These are phyloP conservation scores for Candoia aspera DNA, from an alignment of 2,113 vertebrate genomes.

Conservation along the genomic window DNA sequence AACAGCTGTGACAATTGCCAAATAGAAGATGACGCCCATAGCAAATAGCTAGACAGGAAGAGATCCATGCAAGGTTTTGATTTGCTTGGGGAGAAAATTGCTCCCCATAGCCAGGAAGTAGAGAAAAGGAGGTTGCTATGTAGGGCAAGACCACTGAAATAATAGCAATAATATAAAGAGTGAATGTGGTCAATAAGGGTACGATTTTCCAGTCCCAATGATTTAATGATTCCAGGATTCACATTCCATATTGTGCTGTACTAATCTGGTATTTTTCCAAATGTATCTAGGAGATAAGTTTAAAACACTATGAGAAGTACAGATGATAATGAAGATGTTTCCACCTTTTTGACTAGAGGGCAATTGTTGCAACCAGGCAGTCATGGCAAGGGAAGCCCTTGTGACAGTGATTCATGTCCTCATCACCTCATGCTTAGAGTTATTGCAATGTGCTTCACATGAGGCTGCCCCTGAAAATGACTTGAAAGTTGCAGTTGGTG, in stretches of 20 bases:
- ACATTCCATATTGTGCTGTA: neutral
- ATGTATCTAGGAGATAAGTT: neutral
- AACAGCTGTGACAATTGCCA: conserved; percentile 34
- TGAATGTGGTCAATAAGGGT: neutral
- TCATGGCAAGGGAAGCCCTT: neutral
- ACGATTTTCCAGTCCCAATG: neutral
- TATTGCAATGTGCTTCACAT: neutral
- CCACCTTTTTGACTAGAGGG: neutral
- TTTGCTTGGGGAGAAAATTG: conserved; percentile 1
- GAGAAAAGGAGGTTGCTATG: conserved; percentile 57
- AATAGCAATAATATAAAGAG: conserved; percentile 8
- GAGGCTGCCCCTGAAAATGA: neutral
- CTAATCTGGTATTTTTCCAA: neutral
- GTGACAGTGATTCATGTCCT: neutral
- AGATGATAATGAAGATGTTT: neutral
- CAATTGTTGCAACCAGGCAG: neutral
- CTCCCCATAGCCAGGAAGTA: conserved; percentile 41
- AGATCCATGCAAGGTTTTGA: conserved; percentile 23
- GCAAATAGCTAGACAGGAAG: conserved; percentile 28
- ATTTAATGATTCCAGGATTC: neutral
- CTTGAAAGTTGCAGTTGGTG: neutral
- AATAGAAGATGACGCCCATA: conserved; percentile 11
- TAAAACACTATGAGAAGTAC: neutral
- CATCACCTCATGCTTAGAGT: neutral
- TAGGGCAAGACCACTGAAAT: conserved; percentile 63